Percentiles rank a stretch among this genome's conserved stretches.
These are phyloP conservation scores for Nipponacmea schrenckii DNA, from an alignment of 2,888 invertebrate species.

Conservation along the genomic window DNA sequence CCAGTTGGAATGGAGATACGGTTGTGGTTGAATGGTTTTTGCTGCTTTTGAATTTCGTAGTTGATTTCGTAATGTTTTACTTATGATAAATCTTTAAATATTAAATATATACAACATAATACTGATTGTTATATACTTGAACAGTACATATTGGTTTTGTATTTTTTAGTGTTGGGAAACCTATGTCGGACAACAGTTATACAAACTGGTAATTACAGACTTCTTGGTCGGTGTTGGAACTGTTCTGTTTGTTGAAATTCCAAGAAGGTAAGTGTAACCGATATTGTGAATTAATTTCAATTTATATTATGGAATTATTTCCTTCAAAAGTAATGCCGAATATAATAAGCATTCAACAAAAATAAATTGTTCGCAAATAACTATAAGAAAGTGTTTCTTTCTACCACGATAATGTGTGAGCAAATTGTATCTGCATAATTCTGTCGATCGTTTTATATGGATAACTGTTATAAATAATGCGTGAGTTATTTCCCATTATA, in stretches of 20 bases:
- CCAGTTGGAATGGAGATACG: background rate
- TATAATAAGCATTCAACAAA: no score
- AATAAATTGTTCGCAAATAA: no score
- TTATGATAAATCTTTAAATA: slow-evolving; percentile 15
- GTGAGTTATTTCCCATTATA: no score
- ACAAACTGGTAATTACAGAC: slow-evolving; percentile 83
- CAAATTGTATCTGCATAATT: no score
- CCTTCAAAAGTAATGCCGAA: no score
- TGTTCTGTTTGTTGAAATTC: slow-evolving; percentile 83
- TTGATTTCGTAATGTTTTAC: slow-evolving; percentile 1
- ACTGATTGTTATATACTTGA: no score
- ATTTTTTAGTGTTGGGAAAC: slow-evolving; percentile 83
- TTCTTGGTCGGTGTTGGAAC: slow-evolving; percentile 76
- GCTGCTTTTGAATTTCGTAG: slow-evolving; percentile 9
- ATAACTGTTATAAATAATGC: no score
- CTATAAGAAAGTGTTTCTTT: no score
- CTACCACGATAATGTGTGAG: no score
- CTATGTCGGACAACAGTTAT: slow-evolving; percentile 86
- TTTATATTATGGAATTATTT: no score
- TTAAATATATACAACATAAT: slow-evolving; percentile 7
- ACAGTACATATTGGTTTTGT: slow-evolving; percentile 6
- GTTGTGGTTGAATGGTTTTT: slow-evolving; percentile 5
- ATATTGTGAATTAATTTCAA: no score
- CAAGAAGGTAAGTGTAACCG: slow-evolving; percentile 72
- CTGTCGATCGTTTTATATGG: no score